These are phyloP conservation scores for Clarias macrocephalus DNA, from an alignment of 2,113 vertebrate genomes.

Conservation along the genomic window DNA sequence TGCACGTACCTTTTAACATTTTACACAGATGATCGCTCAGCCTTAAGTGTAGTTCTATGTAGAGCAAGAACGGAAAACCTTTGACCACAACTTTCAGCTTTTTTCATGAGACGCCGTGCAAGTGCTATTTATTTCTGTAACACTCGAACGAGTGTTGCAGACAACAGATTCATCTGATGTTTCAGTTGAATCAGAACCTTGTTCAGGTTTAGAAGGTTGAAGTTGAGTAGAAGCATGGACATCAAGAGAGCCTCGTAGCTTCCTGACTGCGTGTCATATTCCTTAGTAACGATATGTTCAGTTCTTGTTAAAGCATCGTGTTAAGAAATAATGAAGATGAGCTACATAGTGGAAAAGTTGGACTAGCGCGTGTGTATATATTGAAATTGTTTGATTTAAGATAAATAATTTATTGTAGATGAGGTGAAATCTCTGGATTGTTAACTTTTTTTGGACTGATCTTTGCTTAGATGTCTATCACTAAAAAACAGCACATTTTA, in stretches of 20 bases:
- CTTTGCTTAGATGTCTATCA: too few relatives aligned
- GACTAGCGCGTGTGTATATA: neutral
- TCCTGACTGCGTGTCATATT: neutral
- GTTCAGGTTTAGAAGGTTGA: neutral
- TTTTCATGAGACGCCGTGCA: neutral
- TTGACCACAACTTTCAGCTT: neutral
- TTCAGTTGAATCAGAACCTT: neutral
- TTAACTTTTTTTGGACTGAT: too few relatives aligned
- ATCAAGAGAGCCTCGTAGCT: neutral
- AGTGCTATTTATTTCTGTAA: neutral
- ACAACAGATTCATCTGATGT: neutral
- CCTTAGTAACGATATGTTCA: neutral
- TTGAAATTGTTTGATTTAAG: too few relatives aligned
- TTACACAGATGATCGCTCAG: neutral
- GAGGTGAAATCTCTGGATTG: too few relatives aligned
- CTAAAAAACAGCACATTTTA: neutral
- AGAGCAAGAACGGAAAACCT: neutral
- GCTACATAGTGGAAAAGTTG: neutral
- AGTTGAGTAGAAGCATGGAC: neutral
- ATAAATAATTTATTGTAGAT: too few relatives aligned
- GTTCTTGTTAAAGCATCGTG: neutral
- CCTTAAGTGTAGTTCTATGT: neutral
- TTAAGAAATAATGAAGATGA: neutral
- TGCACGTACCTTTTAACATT: neutral
- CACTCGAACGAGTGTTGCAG: neutral